Conservation (phyloP, 1,140 invertebrate genomes). For the Globodera rostochiensis region DNA sequence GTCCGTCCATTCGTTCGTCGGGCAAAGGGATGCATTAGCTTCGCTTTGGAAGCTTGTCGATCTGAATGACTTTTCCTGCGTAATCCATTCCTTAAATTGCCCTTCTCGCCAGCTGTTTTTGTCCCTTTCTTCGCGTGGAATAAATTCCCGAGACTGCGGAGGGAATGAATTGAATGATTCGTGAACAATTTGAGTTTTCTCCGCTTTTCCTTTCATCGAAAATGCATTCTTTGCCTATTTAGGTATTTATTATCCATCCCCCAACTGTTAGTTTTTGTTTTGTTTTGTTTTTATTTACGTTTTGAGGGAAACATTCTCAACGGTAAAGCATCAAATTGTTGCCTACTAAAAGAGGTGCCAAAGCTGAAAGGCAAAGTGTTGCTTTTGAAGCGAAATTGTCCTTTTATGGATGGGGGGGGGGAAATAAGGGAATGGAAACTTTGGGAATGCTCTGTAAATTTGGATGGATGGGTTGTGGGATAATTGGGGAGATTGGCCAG, state of each 20-base stretch:
- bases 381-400: background rate
- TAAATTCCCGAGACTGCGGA: background rate
- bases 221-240: background rate
- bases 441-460: background rate
- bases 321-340: background rate
- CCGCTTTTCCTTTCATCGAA: background rate
- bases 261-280: background rate
- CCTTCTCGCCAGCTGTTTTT: background rate
- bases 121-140: background rate
- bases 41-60: background rate
- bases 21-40: no score
- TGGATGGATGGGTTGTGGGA: background rate
- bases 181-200: background rate
- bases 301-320: background rate
- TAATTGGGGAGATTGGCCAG: conserved; percentile 8
- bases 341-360: background rate
- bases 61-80: background rate
- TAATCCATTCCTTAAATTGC: background rate
- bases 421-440: background rate
- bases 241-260: background rate
- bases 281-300: background rate
- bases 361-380: background rate
- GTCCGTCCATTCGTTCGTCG: background rate
- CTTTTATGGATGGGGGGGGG: no score
- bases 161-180: background rate